Evolutionary conservation across 2,113 vertebrate species (phyloP).

Genomic region (Brachyhypopomus occidentalis): DNA sequence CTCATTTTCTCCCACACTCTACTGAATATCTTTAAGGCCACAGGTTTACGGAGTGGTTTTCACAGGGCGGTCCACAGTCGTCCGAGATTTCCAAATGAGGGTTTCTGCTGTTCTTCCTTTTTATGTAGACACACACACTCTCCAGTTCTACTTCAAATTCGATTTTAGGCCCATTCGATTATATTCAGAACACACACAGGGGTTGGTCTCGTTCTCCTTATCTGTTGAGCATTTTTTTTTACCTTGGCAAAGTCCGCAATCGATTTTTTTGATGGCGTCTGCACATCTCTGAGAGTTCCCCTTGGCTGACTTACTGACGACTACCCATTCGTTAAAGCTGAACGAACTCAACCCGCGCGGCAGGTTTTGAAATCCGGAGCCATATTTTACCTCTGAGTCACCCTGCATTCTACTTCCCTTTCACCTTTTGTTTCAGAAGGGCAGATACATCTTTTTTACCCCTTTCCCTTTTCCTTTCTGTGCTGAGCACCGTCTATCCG

Average conservation of each 20-base stretch:
- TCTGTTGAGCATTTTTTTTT: conserved; percentile 49
- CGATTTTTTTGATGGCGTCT: conserved; percentile 54
- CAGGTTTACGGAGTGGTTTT: too few species aligned
- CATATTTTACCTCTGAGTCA: conserved; percentile 52
- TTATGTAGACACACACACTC: too few species aligned
- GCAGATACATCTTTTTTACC: conserved; percentile 34
- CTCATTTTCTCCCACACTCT: conserved; percentile 2
- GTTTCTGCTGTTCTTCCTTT: too few species aligned
- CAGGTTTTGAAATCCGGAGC: conserved; percentile 51
- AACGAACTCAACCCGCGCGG: conserved; percentile 57
- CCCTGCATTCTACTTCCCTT: conserved; percentile 32
- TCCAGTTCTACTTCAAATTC: conserved; percentile 33
- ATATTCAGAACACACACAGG: conserved; percentile 51
- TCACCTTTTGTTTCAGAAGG: conserved; percentile 40
- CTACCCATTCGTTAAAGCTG: conserved; percentile 55
- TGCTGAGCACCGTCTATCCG: conserved; percentile 55
- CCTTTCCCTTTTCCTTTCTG: conserved; percentile 51
- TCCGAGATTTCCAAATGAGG: not conserved
- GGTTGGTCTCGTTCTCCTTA: conserved; percentile 16
- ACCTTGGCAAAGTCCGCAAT: conserved; percentile 51
- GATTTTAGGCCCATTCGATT: conserved; percentile 55
- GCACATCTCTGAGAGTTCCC: conserved; percentile 50
- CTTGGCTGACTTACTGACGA: conserved; percentile 52
- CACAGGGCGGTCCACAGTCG: not conserved
- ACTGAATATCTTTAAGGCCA: not conserved